phyloP scores from a whole-genome alignment of 2,113 vertebrate genomes.

The Rhinoptilus africanus region DNA sequence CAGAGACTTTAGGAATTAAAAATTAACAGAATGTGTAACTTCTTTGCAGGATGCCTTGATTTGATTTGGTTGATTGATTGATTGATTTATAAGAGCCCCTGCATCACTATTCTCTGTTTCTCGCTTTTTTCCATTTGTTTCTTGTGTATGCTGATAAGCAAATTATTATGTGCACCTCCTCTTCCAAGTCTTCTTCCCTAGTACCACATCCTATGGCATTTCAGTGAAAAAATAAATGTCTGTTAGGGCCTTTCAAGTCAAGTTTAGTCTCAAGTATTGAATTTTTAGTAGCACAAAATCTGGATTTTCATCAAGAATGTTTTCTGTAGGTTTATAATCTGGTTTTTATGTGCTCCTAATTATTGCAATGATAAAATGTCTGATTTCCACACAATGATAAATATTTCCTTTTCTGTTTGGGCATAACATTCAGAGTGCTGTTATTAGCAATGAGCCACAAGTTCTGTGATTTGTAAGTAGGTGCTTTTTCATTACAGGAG shows the following conservation, averaged over 20 bases:
- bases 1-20: not conserved
- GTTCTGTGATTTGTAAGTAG: not conserved
- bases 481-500: not conserved
- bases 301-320: not conserved
- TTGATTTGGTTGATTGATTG: not conserved
- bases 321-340: not conserved
- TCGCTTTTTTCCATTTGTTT: not conserved
- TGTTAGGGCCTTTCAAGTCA: not conserved
- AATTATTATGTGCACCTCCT: not conserved
- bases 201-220: not conserved
- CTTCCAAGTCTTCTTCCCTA: not conserved
- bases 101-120: not conserved
- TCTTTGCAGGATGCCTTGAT: not conserved
- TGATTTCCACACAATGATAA: not conserved
- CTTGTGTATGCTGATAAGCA: not conserved
- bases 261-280: not conserved
- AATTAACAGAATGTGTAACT: not conserved
- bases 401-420: not conserved
- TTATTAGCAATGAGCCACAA: not conserved
- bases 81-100: not conserved
- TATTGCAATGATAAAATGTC: not conserved
- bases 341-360: not conserved
- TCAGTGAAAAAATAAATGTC: not conserved
- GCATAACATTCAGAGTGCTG: not conserved
- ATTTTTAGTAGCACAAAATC: not conserved